Base-by-base conservation (phyloP, 1,140 invertebrate genomes). In the Limonius californicus region DNA sequence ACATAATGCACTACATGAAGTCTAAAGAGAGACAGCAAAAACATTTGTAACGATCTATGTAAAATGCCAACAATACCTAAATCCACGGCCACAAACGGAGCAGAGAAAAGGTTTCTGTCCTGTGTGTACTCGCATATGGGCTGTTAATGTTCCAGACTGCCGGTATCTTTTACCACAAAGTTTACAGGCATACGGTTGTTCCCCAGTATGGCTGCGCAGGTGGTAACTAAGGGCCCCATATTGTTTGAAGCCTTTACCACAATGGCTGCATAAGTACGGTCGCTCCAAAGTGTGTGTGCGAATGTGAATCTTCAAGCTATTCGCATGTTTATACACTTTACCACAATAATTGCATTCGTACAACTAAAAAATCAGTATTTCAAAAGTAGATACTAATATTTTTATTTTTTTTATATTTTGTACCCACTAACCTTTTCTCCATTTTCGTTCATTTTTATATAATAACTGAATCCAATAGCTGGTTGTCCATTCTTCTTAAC, bases 281-380 rank as follows among this genome's bases (percentile, higher is more conserved):
- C 87, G 76, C 66, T 89, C 89, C 0, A 92, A 92, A 1, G 88
- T 91, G 73, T 95, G 91, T 11, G 87, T 89, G 9, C 89, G 79
- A 45, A 84, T 81, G 70, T 94, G 91, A 9, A 66, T 53, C 27
- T 59, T 64, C 18, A 72, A 64, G 54, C 64, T 67, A 43, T 56
- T 69, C 4, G 56, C 20, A 56, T 54, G 58, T 35, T 64, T 66
- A 23, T 70, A 72, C 0, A 39, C 23, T 55, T 69, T 69, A 27
- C 65, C 47, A 50, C 68, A 72, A 23, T 64, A 11, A 32, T 61
- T 64, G 50, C 69, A 71, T 16, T 54, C 42, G 53, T 65, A 72
- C 11, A 57, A 50, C 69, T 72, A 57, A 19, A 66, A 60, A 60
- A 62, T n/a, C n/a, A n/a, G n/a, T n/a, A n/a, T n/a, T n/a, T n/a